These are phyloP conservation scores for Upupa epops DNA, from an alignment of 2,113 vertebrate species.

Conservation along the genomic window DNA sequence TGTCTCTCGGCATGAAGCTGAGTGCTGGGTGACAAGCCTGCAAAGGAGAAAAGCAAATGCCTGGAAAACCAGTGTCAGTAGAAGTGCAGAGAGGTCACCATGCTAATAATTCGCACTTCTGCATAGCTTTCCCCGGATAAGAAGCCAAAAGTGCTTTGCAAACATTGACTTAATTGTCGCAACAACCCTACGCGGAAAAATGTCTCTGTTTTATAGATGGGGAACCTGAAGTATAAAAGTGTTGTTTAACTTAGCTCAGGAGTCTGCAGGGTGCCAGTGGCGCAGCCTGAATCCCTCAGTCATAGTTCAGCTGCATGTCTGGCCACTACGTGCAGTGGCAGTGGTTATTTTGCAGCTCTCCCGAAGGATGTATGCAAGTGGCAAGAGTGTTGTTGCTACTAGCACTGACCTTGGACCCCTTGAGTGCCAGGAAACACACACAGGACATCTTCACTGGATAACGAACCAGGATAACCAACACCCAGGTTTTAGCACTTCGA, in stretches of 20 bases:
- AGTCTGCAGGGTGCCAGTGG: background rate
- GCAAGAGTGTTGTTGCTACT: slow-evolving; percentile 26
- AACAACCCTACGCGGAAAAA: background rate
- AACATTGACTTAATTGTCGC: slow-evolving; percentile 52
- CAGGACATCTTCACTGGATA: background rate
- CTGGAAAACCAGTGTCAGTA: slow-evolving; percentile 42
- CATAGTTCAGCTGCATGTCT: background rate
- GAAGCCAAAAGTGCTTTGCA: slow-evolving; percentile 42
- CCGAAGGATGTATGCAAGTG: background rate
- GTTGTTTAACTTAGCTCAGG: background rate
- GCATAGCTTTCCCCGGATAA: background rate
- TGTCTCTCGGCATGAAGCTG: slow-evolving; percentile 21
- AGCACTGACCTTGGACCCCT: slow-evolving; percentile 21
- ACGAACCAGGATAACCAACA: background rate
- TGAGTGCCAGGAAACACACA: background rate
- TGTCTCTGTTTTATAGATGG: background rate
- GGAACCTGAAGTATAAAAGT: background rate
- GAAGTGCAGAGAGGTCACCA: background rate
- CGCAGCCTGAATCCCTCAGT: slow-evolving; percentile 1
- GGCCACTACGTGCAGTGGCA: background rate
- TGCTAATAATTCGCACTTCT: slow-evolving; percentile 19
- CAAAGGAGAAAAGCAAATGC: slow-evolving; percentile 9
- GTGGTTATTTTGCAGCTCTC: slow-evolving; percentile 33
- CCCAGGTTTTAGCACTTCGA: background rate
- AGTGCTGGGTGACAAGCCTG: slow-evolving; percentile 43